Evolutionary conservation across 2,113 vertebrate species (phyloP).

Genomic region (Vombatus ursinus): DNA sequence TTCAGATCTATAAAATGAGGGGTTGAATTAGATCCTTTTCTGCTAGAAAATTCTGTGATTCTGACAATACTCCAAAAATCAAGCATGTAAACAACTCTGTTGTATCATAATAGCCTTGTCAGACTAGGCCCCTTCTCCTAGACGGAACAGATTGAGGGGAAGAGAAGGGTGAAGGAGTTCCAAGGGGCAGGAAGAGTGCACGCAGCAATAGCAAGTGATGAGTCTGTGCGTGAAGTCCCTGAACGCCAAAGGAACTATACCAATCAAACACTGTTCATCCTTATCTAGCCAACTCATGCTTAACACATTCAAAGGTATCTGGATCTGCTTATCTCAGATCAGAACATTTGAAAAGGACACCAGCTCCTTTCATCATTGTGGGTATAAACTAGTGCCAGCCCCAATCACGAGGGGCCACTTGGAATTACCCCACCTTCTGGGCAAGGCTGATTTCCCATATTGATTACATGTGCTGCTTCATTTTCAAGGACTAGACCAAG

Average conservation of each 20-base stretch:
- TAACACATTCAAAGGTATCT: not conserved
- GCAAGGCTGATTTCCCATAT: not conserved
- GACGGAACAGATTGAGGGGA: not conserved
- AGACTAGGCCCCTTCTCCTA: not conserved
- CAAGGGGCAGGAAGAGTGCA: not conserved
- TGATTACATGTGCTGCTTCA: not conserved
- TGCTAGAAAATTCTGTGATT: not conserved
- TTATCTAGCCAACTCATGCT: not conserved
- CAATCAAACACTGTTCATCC: not conserved
- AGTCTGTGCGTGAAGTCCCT: not conserved
- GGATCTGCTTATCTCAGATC: not conserved
- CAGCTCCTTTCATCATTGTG: not conserved
- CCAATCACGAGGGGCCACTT: not conserved
- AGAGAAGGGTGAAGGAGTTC: not conserved
- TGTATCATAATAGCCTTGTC: not conserved
- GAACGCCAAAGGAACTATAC: not conserved
- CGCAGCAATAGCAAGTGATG: not conserved
- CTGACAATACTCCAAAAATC: not conserved
- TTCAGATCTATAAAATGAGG: not conserved
- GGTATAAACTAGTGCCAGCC: not conserved
- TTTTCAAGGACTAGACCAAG: not conserved
- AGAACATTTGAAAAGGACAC: not conserved
- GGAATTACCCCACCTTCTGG: not conserved
- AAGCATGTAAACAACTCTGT: not conserved
- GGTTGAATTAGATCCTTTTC: not conserved